Conservation (phyloP, 2,113 vertebrate species). For the Hippocampus zosterae region DNA sequence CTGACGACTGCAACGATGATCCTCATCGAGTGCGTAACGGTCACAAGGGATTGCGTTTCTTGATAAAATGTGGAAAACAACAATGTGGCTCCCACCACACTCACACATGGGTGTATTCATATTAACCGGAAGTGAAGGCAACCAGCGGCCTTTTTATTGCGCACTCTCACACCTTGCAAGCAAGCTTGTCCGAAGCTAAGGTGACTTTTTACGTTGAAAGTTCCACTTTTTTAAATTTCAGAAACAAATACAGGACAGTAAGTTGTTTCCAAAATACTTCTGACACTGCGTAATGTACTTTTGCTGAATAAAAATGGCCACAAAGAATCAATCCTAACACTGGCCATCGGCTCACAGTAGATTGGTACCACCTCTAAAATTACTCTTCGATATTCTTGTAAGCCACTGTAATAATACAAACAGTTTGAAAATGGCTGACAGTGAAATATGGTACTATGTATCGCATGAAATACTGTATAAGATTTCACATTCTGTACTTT, state of each 20-base stretch:
- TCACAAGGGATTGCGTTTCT: slow-evolving; percentile 14
- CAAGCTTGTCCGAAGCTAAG: background rate
- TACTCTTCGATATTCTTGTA: no score
- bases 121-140: slow-evolving; percentile 1
- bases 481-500: background rate
- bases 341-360: no score
- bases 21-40: slow-evolving; percentile 10
- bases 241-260: background rate
- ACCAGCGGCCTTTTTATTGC: background rate
- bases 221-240: background rate
- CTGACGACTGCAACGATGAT: slow-evolving; percentile 38
- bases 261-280: no score
- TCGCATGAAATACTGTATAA: no score
- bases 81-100: background rate
- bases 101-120: background rate
- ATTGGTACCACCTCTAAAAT: no score
- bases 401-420: no score
- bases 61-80: slow-evolving; percentile 1
- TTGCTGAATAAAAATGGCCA: no score
- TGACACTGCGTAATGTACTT: no score
- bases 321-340: no score
- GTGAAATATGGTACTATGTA: no score
- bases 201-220: background rate
- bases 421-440: no score
- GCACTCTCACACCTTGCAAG: background rate